Evolutionary conservation across 2,797 vertebrate species (phyloP).

Genomic region (Sphaeramia orbicularis): DNA sequence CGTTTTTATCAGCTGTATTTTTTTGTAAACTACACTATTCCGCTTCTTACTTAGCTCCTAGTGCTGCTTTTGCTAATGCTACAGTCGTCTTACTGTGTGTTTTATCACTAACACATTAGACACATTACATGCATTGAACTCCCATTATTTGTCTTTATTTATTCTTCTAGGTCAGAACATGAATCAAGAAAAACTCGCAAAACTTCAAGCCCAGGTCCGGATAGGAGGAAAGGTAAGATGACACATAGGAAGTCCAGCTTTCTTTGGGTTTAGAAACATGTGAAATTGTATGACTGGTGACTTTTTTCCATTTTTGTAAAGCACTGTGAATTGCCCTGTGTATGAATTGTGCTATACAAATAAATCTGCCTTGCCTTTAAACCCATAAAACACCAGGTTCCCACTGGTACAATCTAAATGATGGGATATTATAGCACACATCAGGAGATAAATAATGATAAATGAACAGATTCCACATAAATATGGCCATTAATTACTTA

Average conservation of each 20-base stretch:
- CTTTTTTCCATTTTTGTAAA: no score
- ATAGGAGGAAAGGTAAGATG: slow-evolving; percentile 97
- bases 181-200: slow-evolving; percentile 98
- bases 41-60: not conserved
- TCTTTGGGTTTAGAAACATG: not conserved
- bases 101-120: not conserved
- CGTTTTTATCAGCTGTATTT: not conserved
- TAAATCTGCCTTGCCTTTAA: no score
- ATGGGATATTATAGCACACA: no score
- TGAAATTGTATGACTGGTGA: no score
- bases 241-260: not conserved
- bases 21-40: not conserved
- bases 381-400: no score
- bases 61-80: slow-evolving; percentile 3
- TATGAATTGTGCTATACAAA: no score
- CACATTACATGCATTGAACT: not conserved
- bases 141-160: not conserved
- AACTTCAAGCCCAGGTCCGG: slow-evolving; percentile 98
- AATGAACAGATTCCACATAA: no score
- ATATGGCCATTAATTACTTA: no score
- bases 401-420: no score
- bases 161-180: slow-evolving; percentile 82
- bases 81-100: not conserved
- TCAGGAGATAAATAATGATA: no score
- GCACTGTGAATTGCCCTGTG: no score